Conservation (phyloP, 2,113 vertebrate species). For the Scopus umbretta region DNA sequence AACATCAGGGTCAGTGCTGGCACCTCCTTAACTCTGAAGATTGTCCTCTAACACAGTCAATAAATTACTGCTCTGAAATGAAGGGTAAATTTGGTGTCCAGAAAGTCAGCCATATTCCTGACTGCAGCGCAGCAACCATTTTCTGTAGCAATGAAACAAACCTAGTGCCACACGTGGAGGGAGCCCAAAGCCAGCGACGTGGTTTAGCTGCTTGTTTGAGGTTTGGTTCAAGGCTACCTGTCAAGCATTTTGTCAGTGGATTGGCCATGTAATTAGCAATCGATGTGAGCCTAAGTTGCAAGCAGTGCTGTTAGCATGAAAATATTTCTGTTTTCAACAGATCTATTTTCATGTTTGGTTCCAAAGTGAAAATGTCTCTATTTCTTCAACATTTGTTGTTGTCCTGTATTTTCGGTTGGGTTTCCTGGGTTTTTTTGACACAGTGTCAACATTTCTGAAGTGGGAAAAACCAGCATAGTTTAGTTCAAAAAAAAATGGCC, state of each 20-base stretch:
- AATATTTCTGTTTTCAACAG: conserved; percentile 37
- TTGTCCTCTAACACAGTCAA: background rate
- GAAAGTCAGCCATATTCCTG: background rate
- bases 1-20: background rate
- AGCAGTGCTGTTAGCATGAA: background rate
- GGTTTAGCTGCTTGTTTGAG: background rate
- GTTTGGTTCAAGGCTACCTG: background rate
- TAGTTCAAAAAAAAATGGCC: background rate
- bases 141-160: background rate
- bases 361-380: conserved; percentile 15
- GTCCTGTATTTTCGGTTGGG: background rate
- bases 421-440: background rate
- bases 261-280: background rate
- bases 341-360: conserved; percentile 45
- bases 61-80: background rate
- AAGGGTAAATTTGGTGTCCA: background rate
- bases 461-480: background rate
- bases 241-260: background rate
- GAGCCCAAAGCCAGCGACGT: background rate
- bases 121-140: background rate
- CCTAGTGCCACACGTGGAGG: rapidly evolving
- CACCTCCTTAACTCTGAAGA: background rate
- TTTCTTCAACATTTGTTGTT: conserved; percentile 33
- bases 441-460: conserved; percentile 8
- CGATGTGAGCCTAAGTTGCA: background rate